Conservation (phyloP, 2,113 vertebrate genomes). For the cat (Felis catus) region DNA sequence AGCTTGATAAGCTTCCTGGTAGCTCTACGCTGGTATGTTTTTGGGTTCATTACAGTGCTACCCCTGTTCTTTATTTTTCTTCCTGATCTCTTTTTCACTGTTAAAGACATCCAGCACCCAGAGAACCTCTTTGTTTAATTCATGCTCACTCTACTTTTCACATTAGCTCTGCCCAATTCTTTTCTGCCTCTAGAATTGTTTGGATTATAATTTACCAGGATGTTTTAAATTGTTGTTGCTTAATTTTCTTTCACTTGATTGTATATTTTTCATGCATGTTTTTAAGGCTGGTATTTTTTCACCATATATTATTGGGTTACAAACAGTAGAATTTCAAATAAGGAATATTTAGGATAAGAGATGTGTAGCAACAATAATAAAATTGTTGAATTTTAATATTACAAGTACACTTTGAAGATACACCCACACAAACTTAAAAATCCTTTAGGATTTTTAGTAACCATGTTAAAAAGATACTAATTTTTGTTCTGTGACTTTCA, state of each 20-base stretch:
- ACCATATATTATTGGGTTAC: not conserved
- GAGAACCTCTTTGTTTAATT: not conserved
- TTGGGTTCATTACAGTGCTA: not conserved
- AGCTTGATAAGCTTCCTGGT: not conserved
- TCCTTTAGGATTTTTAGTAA: not conserved
- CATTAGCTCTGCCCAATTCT: not conserved
- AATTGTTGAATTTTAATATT: slow-evolving; percentile 21
- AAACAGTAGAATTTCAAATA: not conserved
- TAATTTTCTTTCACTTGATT: not conserved
- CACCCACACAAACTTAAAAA: not conserved
- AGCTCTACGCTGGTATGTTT: not conserved
- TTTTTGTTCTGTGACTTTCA: not conserved
- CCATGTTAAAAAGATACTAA: not conserved
- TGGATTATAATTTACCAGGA: not conserved
- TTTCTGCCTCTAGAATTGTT: not conserved
- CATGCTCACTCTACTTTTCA: not conserved
- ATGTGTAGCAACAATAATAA: not conserved
- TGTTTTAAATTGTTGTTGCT: not conserved
- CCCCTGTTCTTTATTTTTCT: not conserved
- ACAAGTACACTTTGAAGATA: not conserved
- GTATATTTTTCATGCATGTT: not conserved
- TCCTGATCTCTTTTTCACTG: not conserved
- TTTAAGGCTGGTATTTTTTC: not conserved
- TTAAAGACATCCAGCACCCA: not conserved
- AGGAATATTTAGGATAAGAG: slow-evolving; percentile 9